Evolutionary conservation across 2,797 vertebrate species (phyloP).

Genomic region (Pempheris klunzingeri): DNA sequence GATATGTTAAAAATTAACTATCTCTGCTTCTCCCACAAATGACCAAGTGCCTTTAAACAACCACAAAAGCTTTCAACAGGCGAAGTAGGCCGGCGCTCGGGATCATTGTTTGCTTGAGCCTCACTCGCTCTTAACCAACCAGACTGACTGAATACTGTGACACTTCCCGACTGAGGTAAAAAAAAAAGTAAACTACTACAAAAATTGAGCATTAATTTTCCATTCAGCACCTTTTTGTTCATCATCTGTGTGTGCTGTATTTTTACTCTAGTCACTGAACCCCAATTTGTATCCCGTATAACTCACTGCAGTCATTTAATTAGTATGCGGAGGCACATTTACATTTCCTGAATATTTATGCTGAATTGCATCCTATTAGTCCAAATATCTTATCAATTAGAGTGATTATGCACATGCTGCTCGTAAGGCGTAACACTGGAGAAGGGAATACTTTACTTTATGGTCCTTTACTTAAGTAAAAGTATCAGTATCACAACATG

Average conservation of each 20-base stretch:
- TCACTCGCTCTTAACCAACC: slow-evolving; percentile 8
- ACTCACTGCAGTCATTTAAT: slow-evolving; percentile 51
- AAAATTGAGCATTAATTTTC: not conserved
- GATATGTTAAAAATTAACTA: slow-evolving; percentile 69
- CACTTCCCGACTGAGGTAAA: not conserved
- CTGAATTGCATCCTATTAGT: slow-evolving; percentile 73
- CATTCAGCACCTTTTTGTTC: slow-evolving; percentile 15
- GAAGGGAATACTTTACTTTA: no score
- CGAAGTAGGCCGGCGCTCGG: not conserved
- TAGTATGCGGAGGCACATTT: slow-evolving; percentile 59
- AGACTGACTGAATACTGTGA: not conserved
- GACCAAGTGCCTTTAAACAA: slow-evolving; percentile 42
- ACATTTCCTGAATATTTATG: slow-evolving; percentile 77
- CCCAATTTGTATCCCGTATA: slow-evolving; percentile 29
- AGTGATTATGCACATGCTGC: slow-evolving; percentile 66
- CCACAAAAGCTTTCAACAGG: slow-evolving; percentile 10
- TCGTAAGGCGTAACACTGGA: slow-evolving; percentile 52
- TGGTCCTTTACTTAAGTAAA: not conserved
- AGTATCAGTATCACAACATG: no score
- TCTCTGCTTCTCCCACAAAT: slow-evolving; percentile 42
- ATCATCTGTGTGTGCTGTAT: slow-evolving; percentile 9
- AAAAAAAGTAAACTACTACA: slow-evolving; percentile 1
- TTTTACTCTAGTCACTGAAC: slow-evolving; percentile 35
- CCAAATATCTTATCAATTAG: slow-evolving; percentile 74
- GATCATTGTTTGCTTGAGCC: slow-evolving; percentile 13